Percentiles rank a stretch among this genome's conserved stretches.
phyloP scores from a whole-genome alignment of 2,888 invertebrate species.

The Mesorhabditis spiculigera region DNA sequence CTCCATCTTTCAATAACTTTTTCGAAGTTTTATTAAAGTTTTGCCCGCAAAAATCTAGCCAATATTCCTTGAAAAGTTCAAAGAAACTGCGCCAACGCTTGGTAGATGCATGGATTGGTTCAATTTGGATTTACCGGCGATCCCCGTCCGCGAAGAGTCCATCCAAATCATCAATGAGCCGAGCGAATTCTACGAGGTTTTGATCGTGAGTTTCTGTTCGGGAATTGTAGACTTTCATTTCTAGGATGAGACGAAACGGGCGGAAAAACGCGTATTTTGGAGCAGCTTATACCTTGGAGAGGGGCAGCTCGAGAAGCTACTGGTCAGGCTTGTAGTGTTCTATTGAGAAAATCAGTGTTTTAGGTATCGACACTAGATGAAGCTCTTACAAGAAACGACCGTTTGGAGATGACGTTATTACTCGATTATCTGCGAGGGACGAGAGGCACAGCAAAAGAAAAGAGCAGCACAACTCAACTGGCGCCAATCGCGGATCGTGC shows the following conservation, averaged over 20 bases:
- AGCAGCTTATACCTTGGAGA: slow-evolving; percentile 91
- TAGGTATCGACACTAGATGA: slow-evolving; percentile 33
- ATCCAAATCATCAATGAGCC: slow-evolving; percentile 33
- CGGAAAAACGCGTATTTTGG: slow-evolving; percentile 64
- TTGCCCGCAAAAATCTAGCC: no score
- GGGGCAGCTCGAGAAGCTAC: slow-evolving; percentile 75
- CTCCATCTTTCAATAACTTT: no score
- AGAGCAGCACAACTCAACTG: slow-evolving; percentile 43
- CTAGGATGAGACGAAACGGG: slow-evolving; percentile 54
- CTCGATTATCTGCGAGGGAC: slow-evolving; percentile 55
- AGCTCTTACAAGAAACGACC: slow-evolving; percentile 16
- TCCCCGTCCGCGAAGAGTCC: slow-evolving; percentile 26
- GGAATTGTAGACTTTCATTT: slow-evolving; percentile 26
- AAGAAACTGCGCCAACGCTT: no score
- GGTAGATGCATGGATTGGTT: slow-evolving; percentile 20
- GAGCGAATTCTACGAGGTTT: slow-evolving; percentile 26
- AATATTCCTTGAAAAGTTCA: no score
- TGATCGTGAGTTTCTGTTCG: slow-evolving; percentile 28
- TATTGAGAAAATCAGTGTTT: slow-evolving; percentile 10
- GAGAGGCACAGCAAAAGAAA: slow-evolving; percentile 26
- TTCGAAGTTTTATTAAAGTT: no score
- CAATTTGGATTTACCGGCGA: slow-evolving; percentile 17
- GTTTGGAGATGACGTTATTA: slow-evolving; percentile 36
- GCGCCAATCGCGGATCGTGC: slow-evolving; percentile 34
- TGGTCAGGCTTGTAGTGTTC: slow-evolving; percentile 64